Percentiles rank a stretch among this genome's conserved stretches.
phyloP scores from a whole-genome alignment of 2,113 vertebrate genomes.

The Seriola aureovittata region DNA sequence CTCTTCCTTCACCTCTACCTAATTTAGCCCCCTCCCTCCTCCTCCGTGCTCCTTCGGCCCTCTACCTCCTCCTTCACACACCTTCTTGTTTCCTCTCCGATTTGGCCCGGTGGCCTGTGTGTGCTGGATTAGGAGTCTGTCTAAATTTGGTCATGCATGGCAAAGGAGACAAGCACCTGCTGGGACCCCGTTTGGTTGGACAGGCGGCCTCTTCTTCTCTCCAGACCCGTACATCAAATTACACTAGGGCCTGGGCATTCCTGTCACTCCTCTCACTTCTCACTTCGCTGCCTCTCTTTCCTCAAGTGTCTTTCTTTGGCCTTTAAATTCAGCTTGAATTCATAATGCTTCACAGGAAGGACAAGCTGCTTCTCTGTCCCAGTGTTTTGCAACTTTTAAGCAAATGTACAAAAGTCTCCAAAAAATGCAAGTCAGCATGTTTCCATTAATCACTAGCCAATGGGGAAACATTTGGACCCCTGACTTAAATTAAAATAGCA shows the following conservation, averaged over 20 bases:
- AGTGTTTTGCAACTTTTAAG: not conserved
- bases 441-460: not conserved
- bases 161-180: constrained; percentile 77
- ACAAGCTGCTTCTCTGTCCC: not conserved
- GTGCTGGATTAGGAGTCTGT: constrained; percentile 68
- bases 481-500: not conserved
- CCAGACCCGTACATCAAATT: constrained; percentile 72
- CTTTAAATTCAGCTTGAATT: not conserved
- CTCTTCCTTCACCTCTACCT: constrained; percentile 31
- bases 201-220: constrained; percentile 57
- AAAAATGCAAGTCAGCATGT: not conserved
- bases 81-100: constrained; percentile 33
- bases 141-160: constrained; percentile 83
- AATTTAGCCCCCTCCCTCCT: constrained; percentile 39
- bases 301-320: constrained; percentile 3
- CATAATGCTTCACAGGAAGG: not conserved
- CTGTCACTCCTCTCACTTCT: constrained; percentile 52
- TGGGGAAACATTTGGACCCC: not conserved
- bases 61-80: constrained; percentile 13
- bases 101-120: constrained; percentile 42
- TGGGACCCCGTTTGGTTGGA: constrained; percentile 59
- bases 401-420: not conserved
- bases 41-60: not conserved
- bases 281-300: not conserved
- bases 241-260: constrained; percentile 65